Base-by-base conservation (phyloP, 2,797 vertebrate genomes). In the Molossus alvarezi region DNA sequence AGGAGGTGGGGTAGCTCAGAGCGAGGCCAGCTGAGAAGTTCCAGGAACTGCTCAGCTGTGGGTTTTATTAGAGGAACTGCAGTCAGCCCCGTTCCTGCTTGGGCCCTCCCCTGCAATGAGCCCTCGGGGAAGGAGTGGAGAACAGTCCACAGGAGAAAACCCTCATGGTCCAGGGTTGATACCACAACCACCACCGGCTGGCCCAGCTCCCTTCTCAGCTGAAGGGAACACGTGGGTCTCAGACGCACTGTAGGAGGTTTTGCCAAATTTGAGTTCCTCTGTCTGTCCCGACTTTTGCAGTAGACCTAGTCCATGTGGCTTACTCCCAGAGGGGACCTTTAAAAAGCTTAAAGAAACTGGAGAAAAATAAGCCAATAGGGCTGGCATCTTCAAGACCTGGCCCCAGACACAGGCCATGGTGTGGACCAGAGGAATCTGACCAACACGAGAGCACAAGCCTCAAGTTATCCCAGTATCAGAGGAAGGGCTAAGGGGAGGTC, bases 371-470 rank as follows among this genome's bases (percentile, higher is more conserved):
- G 5, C 2, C 37, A 29, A 8, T 13, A 55, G 9, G 8, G 10
- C 12, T 15, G 4, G 13, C 10, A 0, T 53, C 3, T 51, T 17
- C 2, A 21, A 51, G 64, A 37, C 20, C 29, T 5, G 1, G 5
- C 21, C 2, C 45, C 15, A 23, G 6, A 45, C 10, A 1, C 69
- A 90, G 18, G 17, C 14, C 13, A 60, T 53, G n/a, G 12, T 13
- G 27, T 2, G 14, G 4, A 45, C 6, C 4, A 20, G 13, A 45
- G 33, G 7, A 0, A 0, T 33, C 53, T 0, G 1, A 21, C 0
- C 33, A 41, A 18, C 2, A 9, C 14, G 0, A 37, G 14, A 76
- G 18, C 0, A 1, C n/a, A n/a, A 58, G 6, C 11, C 48, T 71
- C 1, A 0, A 20, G 1, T 67, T 58, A 4, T 20, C 18, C 12